A percentile compares a stretch with the other conserved stretches of the same genome.
These are phyloP conservation scores for Propsilocerus akamusi DNA, from an alignment of 1,140 invertebrate species.

Conservation along the genomic window DNA sequence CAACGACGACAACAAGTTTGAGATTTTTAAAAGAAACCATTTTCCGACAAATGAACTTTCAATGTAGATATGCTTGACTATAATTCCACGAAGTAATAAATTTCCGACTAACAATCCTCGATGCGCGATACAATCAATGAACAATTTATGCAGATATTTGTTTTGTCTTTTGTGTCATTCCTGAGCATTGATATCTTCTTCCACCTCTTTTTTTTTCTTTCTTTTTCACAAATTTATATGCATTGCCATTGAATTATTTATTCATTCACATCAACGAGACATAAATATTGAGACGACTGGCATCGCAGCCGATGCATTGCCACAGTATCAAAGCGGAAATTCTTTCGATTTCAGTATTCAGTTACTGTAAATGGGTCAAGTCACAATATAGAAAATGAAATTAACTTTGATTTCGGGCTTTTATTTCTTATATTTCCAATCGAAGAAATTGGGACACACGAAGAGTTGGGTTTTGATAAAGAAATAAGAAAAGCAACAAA, in stretches of 20 bases:
- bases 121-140: too few species aligned
- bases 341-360: neutral
- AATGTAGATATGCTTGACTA: too few species aligned
- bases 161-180: neutral
- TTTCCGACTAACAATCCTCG: too few species aligned
- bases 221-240: neutral
- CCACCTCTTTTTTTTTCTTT: neutral
- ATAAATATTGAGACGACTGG: too few species aligned
- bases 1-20: too few species aligned
- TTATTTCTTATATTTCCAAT: too few species aligned
- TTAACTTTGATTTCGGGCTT: neutral
- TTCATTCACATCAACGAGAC: neutral
- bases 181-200: conserved; percentile 1
- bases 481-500: too few species aligned
- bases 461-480: too few species aligned
- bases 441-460: too few species aligned
- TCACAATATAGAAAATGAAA: conserved; percentile 5
- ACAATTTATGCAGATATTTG: neutral
- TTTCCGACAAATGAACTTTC: too few species aligned
- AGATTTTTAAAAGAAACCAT: too few species aligned
- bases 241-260: neutral
- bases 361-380: neutral
- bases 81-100: too few species aligned
- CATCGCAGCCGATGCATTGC: neutral
- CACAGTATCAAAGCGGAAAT: neutral